phyloP scores from a whole-genome alignment of 1,140 invertebrate genomes.

The Pachypsylla venusta region DNA sequence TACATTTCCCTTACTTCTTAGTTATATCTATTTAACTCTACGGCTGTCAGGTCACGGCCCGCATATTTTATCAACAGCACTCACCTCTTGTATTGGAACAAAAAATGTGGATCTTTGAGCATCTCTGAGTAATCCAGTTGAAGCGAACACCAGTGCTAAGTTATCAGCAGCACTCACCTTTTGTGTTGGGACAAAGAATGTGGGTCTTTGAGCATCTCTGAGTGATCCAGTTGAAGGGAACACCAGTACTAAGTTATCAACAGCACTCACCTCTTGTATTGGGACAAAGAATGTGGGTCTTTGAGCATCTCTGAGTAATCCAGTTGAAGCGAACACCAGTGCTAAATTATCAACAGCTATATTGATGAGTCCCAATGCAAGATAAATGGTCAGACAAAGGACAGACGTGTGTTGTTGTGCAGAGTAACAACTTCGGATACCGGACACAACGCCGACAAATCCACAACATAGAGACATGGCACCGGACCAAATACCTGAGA shows the following conservation, averaged over 20 bases:
- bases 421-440: slow-evolving; percentile 39
- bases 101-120: background rate
- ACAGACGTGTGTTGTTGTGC: slow-evolving; percentile 20
- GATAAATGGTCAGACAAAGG: slow-evolving; percentile 37
- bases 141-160: too few relatives aligned
- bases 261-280: slow-evolving; percentile 17
- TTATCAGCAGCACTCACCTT: too few relatives aligned
- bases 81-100: background rate
- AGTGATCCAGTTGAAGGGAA: background rate
- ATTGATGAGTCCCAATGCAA: slow-evolving; percentile 38
- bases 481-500: slow-evolving; percentile 43
- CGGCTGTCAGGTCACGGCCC: too few relatives aligned
- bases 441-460: slow-evolving; percentile 38
- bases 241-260: background rate
- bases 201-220: background rate
- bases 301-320: slow-evolving; percentile 36
- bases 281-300: slow-evolving; percentile 18
- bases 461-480: slow-evolving; percentile 39
- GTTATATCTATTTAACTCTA: too few relatives aligned
- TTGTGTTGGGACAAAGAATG: background rate
- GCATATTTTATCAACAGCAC: too few relatives aligned
- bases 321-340: slow-evolving; percentile 40
- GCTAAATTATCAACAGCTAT: slow-evolving; percentile 41
- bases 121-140: background rate
- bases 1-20: too few relatives aligned